These are phyloP conservation scores for Sebastes vulpes DNA, from an alignment of 2,797 vertebrate genomes.

Conservation along the genomic window DNA sequence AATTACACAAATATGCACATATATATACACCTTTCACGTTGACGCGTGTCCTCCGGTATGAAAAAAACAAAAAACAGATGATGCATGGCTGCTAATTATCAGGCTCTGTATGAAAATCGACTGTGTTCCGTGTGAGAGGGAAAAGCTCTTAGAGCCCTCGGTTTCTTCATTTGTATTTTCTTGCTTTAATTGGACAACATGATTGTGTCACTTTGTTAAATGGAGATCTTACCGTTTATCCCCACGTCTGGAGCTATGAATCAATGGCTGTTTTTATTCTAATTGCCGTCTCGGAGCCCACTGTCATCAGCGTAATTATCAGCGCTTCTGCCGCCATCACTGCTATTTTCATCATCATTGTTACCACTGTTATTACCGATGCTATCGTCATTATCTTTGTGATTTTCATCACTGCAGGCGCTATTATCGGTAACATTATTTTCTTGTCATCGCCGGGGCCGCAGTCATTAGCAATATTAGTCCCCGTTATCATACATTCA, in stretches of 20 bases:
- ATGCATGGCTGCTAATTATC: slow-evolving; percentile 77
- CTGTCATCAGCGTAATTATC: slow-evolving; percentile 75
- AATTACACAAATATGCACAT: slow-evolving; percentile 67
- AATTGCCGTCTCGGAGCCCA: slow-evolving; percentile 64
- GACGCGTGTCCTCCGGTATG: slow-evolving; percentile 28
- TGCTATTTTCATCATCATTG: slow-evolving; percentile 64
- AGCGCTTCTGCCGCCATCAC: slow-evolving; percentile 51
- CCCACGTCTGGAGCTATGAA: slow-evolving; percentile 67
- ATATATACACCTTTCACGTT: slow-evolving; percentile 12
- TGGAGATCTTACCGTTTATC: slow-evolving; percentile 64
- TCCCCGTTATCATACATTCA: slow-evolving; percentile 43
- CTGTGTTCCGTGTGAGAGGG: slow-evolving; percentile 39
- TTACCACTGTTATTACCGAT: slow-evolving; percentile 59
- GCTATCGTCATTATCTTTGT: slow-evolving; percentile 58
- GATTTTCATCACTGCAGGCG: slow-evolving; percentile 31
- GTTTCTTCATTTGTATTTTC: slow-evolving; percentile 70
- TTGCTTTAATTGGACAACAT: slow-evolving; percentile 73
- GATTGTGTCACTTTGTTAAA: slow-evolving; percentile 80
- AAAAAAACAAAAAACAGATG: slow-evolving; percentile 32
- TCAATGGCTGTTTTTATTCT: slow-evolving; percentile 76
- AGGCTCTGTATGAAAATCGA: slow-evolving; percentile 68
- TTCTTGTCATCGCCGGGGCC: slow-evolving; percentile 38
- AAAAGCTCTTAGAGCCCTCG: slow-evolving; percentile 48
- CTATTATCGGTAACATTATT: slow-evolving; percentile 47
- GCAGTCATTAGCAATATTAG: slow-evolving; percentile 69